Percentiles rank a stretch among this genome's conserved stretches.
Evolutionary conservation across 2,113 vertebrate genomes (phyloP).

Genomic region (Microtus richardsoni): DNA sequence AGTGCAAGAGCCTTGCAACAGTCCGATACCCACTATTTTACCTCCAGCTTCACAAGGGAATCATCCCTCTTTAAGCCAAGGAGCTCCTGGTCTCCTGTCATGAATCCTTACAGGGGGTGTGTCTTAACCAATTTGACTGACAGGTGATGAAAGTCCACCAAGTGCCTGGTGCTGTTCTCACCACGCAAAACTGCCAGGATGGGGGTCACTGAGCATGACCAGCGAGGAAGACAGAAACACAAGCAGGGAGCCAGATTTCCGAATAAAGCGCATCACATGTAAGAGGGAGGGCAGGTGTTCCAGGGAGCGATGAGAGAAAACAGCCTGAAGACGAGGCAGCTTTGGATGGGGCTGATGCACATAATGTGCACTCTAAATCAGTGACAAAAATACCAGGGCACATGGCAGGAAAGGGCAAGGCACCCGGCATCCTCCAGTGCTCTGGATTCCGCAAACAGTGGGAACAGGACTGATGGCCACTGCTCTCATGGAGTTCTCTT

Average conservation of each 20-base stretch:
- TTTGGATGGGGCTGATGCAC: background rate
- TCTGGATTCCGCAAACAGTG: background rate
- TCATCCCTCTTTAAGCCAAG: background rate
- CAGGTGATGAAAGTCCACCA: background rate
- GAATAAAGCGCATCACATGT: background rate
- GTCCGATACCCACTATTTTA: accelerated
- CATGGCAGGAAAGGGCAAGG: background rate
- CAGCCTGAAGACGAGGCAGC: background rate
- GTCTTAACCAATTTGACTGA: background rate
- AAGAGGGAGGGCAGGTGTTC: background rate
- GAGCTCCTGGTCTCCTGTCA: background rate
- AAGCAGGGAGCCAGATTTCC: background rate
- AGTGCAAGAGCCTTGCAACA: background rate
- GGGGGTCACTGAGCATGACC: background rate
- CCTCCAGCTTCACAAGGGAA: background rate
- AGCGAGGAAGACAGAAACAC: background rate
- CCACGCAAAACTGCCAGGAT: background rate
- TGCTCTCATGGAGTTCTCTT: background rate
- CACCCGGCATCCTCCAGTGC: background rate
- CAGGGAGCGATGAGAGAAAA: background rate
- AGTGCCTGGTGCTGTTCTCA: background rate
- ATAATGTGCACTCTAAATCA: background rate
- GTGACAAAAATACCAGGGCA: background rate
- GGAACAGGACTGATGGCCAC: background rate
- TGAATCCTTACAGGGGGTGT: background rate